Base-by-base conservation (phyloP, 2,113 vertebrate genomes). In the Australoheros scitulus region DNA sequence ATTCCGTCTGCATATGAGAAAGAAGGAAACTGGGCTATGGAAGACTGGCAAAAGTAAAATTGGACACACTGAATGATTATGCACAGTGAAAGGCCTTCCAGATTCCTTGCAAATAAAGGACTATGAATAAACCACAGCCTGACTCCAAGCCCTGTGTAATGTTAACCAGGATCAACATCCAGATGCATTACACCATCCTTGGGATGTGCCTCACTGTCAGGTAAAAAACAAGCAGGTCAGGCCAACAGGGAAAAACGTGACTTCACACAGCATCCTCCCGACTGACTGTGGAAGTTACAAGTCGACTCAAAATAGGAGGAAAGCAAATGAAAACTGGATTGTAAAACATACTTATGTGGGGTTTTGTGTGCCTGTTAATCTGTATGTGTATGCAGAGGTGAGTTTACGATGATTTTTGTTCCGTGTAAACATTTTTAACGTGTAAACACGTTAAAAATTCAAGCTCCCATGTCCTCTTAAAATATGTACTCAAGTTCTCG, bases 1-100 rank as follows among this genome's bases (percentile, higher is more conserved):
- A 55, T 80, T 82, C 32, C 3, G 22, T 61, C 72, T 34, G 57
- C 24, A 58, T 68, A 22, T 80, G 34, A 82, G 34, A 50, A 36
- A 79, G 60, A 76, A 55, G 61, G 72, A 86, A 82, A 91, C 63
- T 85, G 76, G 77, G 79, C 79, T 86, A 84, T 76, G 82, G 82
- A 41, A 61, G 76, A 87, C 61, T 47, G 58, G 60, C 55, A 79
- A 83, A 80, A 76, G 61, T 47, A 70, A 80, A 87, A 89, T 76
- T 80, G 76, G 68, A 84, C 65, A 85, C 32, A 85, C 81, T 88
- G 64, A 60, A 56, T 84, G 70, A 24, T 34, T 79, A 15, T 63
- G 80, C 22, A 20, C 64, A 76, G 61, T 58, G 43, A 59, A 76
- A 63, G 58, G n/a, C 80, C 43, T 5, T 38, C 83, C 20, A 77